Percentiles rank a stretch among this genome's conserved stretches.
phyloP scores from a whole-genome alignment of 2,888 invertebrate genomes.

The Entomobrya proxima region DNA sequence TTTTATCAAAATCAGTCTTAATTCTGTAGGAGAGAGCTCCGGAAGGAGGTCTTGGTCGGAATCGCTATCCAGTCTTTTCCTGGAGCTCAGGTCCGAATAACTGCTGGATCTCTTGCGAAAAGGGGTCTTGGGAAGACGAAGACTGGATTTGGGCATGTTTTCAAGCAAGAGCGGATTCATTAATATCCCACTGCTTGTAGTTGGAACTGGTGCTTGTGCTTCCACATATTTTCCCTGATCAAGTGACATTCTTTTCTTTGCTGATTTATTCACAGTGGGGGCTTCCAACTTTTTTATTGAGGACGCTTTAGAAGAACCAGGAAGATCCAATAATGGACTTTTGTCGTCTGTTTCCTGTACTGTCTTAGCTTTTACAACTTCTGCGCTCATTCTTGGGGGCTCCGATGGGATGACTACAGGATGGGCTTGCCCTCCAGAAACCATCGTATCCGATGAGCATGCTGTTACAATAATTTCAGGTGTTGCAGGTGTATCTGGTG shows the following conservation, averaged over 20 bases:
- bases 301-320: constrained; percentile 39
- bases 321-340: constrained; percentile 28
- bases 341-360: background rate
- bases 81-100: constrained; percentile 59
- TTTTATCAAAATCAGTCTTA: constrained; percentile 68
- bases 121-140: constrained; percentile 57
- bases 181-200: constrained; percentile 18
- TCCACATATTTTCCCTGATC: background rate
- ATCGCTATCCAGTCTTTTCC: constrained; percentile 14
- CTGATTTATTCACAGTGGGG: background rate
- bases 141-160: constrained; percentile 32
- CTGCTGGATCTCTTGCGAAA: constrained; percentile 66
- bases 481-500: constrained; percentile 33
- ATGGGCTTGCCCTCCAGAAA: constrained; percentile 2
- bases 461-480: constrained; percentile 62
- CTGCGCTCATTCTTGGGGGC: background rate
- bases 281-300: background rate
- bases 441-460: constrained; percentile 54
- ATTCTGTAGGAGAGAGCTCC: constrained; percentile 64
- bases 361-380: background rate
- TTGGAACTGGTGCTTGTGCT: background rate
- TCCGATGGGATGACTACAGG: background rate
- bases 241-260: constrained; percentile 8
- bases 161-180: constrained; percentile 57
- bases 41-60: constrained; percentile 52